Percentiles rank a stretch among this genome's conserved stretches.
Evolutionary conservation across 1,140 invertebrate genomes (phyloP).

Genomic region (Bemisia tabaci): DNA sequence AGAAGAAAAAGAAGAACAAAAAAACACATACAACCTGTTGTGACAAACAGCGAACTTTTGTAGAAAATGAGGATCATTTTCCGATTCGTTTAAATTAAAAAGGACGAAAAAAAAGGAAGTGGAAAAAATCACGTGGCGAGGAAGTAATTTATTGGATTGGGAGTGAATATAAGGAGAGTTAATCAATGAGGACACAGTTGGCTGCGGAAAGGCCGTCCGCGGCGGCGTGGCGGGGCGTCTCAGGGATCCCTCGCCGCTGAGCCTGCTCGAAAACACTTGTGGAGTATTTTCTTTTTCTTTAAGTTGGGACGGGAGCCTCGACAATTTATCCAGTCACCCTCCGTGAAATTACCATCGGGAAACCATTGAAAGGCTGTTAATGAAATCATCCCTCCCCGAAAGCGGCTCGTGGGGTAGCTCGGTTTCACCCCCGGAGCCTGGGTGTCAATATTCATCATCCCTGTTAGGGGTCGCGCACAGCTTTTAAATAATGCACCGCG

Average conservation of each 20-base stretch:
- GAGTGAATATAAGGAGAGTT: not conserved
- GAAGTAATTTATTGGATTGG: not conserved
- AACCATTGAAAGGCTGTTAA: constrained; percentile 40
- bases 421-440: constrained; percentile 17
- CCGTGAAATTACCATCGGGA: constrained; percentile 32
- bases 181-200: not conserved
- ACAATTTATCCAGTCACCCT: constrained; percentile 39
- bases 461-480: constrained; percentile 3
- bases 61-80: not conserved
- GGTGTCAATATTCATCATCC: not conserved
- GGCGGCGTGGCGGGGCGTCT: not conserved
- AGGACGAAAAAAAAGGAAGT: not conserved
- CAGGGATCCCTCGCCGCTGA: not conserved
- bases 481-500: constrained; percentile 12
- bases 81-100: not conserved
- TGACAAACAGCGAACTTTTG: not conserved
- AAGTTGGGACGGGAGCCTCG: constrained; percentile 36
- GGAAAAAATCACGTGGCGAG: too few species aligned
- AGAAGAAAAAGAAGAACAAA: too few species aligned
- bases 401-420: constrained; percentile 17
- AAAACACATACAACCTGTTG: not conserved
- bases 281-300: constrained; percentile 14
- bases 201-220: not conserved
- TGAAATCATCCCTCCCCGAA: constrained; percentile 39
- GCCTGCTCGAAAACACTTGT: not conserved